phyloP scores from a whole-genome alignment of 2,113 vertebrate genomes.

The Vimba vimba region DNA sequence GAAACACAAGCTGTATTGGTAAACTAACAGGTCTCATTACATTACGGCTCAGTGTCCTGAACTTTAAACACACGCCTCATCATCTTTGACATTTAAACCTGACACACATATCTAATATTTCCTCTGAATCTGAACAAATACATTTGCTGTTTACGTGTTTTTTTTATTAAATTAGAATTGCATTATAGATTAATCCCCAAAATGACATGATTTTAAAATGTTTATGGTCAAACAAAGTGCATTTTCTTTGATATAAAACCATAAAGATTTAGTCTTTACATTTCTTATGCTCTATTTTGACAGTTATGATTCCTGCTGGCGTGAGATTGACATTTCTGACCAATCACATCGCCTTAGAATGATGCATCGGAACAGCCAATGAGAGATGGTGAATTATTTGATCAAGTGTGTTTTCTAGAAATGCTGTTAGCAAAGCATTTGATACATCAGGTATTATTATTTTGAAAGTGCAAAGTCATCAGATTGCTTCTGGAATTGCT shows the following conservation, averaged over 20 bases:
- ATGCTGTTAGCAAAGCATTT: neutral
- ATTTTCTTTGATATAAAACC: neutral
- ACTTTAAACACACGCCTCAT: conserved; percentile 10
- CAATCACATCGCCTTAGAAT: neutral
- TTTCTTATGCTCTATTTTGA: neutral
- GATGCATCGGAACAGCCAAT: neutral
- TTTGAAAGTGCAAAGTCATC: neutral
- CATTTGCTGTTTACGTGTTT: neutral
- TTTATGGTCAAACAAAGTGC: neutral
- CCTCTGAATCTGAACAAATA: neutral
- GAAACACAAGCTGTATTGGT: conserved; percentile 21
- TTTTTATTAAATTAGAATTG: neutral
- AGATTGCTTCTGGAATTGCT: conserved; percentile 26
- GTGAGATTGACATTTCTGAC: neutral
- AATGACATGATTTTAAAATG: neutral
- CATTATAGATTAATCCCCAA: neutral
- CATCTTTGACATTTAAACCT: neutral
- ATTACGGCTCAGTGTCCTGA: conserved; percentile 10
- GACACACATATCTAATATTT: neutral
- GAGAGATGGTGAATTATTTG: neutral
- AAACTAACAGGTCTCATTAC: conserved; percentile 30
- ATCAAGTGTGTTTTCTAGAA: neutral
- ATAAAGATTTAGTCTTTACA: neutral
- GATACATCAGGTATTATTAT: neutral
- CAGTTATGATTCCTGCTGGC: neutral